A percentile compares a stretch with the other conserved stretches of the same genome.
Conservation (phyloP, 2,888 invertebrate genomes). For the Neelides folsomi region DNA sequence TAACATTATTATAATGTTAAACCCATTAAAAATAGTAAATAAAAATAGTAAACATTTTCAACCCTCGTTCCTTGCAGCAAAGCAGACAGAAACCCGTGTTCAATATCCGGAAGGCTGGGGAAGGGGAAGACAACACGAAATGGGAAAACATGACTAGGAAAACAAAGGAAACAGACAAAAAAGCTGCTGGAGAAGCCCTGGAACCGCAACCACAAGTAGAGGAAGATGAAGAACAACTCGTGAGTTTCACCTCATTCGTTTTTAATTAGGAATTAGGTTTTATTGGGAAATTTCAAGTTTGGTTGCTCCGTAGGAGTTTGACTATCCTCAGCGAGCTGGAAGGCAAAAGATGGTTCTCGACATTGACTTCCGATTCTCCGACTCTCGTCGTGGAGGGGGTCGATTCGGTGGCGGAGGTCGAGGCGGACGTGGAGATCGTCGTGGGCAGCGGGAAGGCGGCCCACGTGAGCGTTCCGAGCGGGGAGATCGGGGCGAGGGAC, state of each 20-base stretch:
- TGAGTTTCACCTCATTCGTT: not conserved
- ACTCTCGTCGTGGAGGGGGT: conserved; percentile 53
- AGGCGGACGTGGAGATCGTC: conserved; percentile 36
- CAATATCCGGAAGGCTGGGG: conserved; percentile 84
- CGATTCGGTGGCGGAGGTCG: conserved; percentile 37
- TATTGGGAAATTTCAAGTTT: not conserved
- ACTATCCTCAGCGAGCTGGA: conserved; percentile 73
- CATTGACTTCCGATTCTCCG: conserved; percentile 77
- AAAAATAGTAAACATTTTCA: not conserved
- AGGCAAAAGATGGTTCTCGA: conserved; percentile 72
- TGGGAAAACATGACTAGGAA: conserved; percentile 84
- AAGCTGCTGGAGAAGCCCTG: conserved; percentile 37
- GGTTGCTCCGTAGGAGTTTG: conserved; percentile 35
- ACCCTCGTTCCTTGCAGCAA: conserved; percentile 35
- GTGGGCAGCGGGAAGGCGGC: conserved; percentile 13
- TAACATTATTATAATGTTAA: not conserved
- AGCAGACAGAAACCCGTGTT: conserved; percentile 71
- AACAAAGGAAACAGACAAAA: conserved; percentile 46
- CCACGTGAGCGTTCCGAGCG: conserved; percentile 46
- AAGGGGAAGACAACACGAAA: conserved; percentile 78
- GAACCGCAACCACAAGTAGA: conserved; percentile 46
- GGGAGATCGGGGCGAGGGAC: conserved; percentile 35
- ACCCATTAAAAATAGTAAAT: not conserved
- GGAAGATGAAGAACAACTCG: conserved; percentile 47
- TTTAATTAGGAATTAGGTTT: not conserved